Evolutionary conservation across 2,113 vertebrate genomes (phyloP).

Genomic region (Zingel zingel): DNA sequence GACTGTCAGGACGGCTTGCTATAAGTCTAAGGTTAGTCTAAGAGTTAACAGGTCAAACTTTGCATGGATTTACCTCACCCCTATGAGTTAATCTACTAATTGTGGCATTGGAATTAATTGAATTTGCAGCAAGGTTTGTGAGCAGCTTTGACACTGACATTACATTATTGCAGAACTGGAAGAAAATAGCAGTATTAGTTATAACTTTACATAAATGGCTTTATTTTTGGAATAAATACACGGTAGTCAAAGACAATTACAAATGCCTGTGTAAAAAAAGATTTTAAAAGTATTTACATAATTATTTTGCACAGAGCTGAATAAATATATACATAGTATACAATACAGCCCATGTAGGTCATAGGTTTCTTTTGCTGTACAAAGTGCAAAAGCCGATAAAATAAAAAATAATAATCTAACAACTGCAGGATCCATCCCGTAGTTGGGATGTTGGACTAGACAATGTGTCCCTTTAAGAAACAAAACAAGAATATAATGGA

Average conservation of each 20-base stretch:
- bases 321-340: conserved; percentile 89
- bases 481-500: conserved; percentile 76
- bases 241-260: conserved; percentile 80
- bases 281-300: conserved; percentile 80
- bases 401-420: conserved; percentile 69
- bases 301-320: conserved; percentile 83
- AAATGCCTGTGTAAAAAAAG: conserved; percentile 74
- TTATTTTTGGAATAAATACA: conserved; percentile 88
- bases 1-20: too few species aligned
- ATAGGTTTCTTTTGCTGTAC: conserved; percentile 84
- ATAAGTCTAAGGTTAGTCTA: not conserved
- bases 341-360: conserved; percentile 83
- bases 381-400: conserved; percentile 83
- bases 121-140: not conserved
- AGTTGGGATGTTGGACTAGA: conserved; percentile 68
- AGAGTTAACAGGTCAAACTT: not conserved
- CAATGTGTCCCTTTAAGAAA: conserved; percentile 75
- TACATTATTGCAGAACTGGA: not conserved
- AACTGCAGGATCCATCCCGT: conserved; percentile 76
- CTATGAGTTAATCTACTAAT: not conserved
- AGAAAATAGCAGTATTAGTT: conserved; percentile 11
- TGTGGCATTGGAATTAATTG: not conserved
- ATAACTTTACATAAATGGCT: conserved; percentile 72
- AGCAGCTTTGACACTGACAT: not conserved
- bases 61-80: not conserved